Evolutionary conservation across 2,113 vertebrate species (phyloP).

Genomic region (Melanocharis versteri): DNA sequence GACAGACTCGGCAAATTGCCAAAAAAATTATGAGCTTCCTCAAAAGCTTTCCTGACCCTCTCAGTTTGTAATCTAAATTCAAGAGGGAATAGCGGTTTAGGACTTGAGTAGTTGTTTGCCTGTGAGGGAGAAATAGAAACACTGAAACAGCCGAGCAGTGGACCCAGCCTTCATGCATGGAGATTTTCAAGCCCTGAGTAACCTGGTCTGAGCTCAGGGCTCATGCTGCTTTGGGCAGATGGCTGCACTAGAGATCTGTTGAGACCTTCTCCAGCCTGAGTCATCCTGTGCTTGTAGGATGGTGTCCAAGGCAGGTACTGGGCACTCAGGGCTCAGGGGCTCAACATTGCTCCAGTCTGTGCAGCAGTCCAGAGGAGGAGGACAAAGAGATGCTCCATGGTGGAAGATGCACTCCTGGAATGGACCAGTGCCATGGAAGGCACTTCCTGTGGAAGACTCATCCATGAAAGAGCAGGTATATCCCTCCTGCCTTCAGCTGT

Average conservation of each 20-base stretch:
- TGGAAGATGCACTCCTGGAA: neutral
- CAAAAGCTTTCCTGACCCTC: neutral
- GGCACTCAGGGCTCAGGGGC: accelerated
- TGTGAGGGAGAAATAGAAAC: neutral
- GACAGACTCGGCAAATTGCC: neutral
- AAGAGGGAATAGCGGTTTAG: accelerated
- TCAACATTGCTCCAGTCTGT: neutral
- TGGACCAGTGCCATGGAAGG: neutral
- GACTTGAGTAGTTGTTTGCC: neutral
- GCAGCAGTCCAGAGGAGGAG: neutral
- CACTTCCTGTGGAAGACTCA: neutral
- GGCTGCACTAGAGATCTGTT: neutral
- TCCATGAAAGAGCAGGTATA: neutral
- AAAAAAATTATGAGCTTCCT: neutral
- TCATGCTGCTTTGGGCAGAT: neutral
- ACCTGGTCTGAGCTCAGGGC: neutral
- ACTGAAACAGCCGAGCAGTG: neutral
- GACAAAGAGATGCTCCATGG: neutral
- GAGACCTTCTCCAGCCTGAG: neutral
- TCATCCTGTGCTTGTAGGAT: neutral
- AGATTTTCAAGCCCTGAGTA: neutral
- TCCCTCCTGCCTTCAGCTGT: neutral
- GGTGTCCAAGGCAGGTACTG: neutral
- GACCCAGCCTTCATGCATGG: neutral
- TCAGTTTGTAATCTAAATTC: neutral